A percentile compares a stretch with the other conserved stretches of the same genome.
These are phyloP conservation scores for Thripadectes ignobilis DNA, from an alignment of 2,797 vertebrate genomes.

Conservation along the genomic window DNA sequence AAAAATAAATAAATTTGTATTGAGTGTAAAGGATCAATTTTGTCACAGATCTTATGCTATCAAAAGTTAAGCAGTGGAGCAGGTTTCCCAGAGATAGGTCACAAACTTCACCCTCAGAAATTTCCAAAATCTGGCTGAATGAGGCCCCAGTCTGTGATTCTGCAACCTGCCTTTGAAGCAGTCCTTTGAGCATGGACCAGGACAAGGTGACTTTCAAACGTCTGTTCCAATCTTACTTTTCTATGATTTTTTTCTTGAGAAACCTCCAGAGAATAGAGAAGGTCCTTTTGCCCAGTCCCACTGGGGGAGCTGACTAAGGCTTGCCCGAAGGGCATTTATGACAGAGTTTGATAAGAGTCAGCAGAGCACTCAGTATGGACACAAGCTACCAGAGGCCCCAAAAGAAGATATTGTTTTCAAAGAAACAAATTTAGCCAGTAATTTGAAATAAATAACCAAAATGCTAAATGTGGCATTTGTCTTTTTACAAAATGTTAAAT, in stretches of 20 bases:
- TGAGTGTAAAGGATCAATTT: not conserved
- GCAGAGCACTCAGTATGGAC: not conserved
- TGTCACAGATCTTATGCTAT: not conserved
- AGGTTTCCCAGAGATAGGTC: not conserved
- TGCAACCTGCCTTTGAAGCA: not conserved
- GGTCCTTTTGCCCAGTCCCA: not conserved
- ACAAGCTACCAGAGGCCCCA: not conserved
- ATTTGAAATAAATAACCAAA: not conserved
- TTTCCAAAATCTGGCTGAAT: not conserved
- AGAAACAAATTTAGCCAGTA: not conserved
- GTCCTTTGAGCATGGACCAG: not conserved
- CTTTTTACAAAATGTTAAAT: conserved; percentile 27
- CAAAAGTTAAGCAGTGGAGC: not conserved
- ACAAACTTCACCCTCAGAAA: not conserved
- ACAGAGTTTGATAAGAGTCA: not conserved
- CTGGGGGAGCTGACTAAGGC: not conserved
- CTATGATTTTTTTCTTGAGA: not conserved
- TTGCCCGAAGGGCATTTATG: not conserved
- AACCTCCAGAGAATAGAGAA: not conserved
- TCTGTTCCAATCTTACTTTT: not conserved
- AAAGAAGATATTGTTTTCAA: not conserved
- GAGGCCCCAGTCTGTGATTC: not conserved
- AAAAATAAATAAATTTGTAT: not conserved
- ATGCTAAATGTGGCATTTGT: not conserved
- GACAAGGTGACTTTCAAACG: not conserved